Evolutionary conservation across 2,888 invertebrate genomes (phyloP).

Genomic region (Cheilosia vernalis): DNA sequence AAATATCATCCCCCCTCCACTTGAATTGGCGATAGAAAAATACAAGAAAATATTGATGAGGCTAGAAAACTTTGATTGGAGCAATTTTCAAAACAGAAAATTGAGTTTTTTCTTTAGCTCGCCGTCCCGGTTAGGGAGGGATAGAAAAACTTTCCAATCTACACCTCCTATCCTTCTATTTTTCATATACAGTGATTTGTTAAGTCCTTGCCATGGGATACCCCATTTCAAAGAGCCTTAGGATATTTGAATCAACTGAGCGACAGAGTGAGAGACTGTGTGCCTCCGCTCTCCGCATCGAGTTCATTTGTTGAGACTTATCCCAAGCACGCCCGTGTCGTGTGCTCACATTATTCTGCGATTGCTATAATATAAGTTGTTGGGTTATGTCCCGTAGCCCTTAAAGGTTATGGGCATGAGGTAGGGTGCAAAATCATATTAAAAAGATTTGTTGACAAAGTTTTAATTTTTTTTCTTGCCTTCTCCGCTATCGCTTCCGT

Average conservation of each 20-base stretch:
- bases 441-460: slow-evolving; percentile 75
- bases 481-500: background rate
- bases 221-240: slow-evolving; percentile 33
- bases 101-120: slow-evolving; percentile 64
- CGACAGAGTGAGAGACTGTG: too few relatives aligned
- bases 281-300: slow-evolving; percentile 23
- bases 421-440: slow-evolving; percentile 65
- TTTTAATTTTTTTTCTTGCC: slow-evolving; percentile 59
- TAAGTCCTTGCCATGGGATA: slow-evolving; percentile 50
- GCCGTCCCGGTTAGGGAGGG: background rate
- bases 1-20: background rate
- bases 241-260: slow-evolving; percentile 44
- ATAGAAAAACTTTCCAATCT: slow-evolving; percentile 61
- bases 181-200: slow-evolving; percentile 64
- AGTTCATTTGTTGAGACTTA: slow-evolving; percentile 57
- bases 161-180: slow-evolving; percentile 52
- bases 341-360: slow-evolving; percentile 26
- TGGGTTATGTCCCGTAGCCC: slow-evolving; percentile 51
- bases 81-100: slow-evolving; percentile 71
- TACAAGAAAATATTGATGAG: slow-evolving; percentile 75
- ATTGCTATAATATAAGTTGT: slow-evolving; percentile 39
- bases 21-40: slow-evolving; percentile 47
- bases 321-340: slow-evolving; percentile 11
- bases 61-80: slow-evolving; percentile 74
- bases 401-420: slow-evolving; percentile 58